Conservation (phyloP, 2,888 invertebrate species). For the Gortyna flavago region DNA sequence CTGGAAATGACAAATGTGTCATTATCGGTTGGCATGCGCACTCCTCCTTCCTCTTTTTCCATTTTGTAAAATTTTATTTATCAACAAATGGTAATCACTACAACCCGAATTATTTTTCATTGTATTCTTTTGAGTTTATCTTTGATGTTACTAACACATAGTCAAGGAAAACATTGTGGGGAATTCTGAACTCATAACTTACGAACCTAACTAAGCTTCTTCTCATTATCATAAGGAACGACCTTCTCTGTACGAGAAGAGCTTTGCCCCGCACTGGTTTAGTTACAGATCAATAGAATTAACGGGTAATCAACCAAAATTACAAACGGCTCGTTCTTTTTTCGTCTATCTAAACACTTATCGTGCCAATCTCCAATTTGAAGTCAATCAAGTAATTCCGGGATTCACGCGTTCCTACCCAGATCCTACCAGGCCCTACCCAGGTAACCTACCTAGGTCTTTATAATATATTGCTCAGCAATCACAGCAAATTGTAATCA, state of each 20-base stretch:
- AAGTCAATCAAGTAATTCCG: not conserved
- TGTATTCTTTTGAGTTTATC: not conserved
- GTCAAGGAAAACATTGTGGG: not conserved
- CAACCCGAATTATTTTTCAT: not conserved
- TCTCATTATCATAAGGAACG: not conserved
- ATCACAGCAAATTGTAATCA: not conserved
- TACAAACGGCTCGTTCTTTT: not conserved
- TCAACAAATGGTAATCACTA: not conserved
- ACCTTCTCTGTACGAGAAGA: not conserved
- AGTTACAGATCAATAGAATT: not conserved
- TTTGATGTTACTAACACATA: not conserved
- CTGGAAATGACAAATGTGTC: not conserved
- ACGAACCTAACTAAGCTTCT: not conserved
- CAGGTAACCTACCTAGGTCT: too few species aligned
- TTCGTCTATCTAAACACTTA: not conserved
- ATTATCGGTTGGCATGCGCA: not conserved
- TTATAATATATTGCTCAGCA: not conserved
- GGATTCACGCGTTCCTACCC: not conserved
- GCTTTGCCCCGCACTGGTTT: not conserved
- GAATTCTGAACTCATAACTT: not conserved
- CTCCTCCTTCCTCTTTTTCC: not conserved
- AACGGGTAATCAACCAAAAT: not conserved
- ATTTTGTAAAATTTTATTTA: not conserved
- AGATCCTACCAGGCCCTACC: too few species aligned
- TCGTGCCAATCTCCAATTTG: not conserved